These are phyloP conservation scores for Heterotis niloticus DNA, from an alignment of 2,113 vertebrate species.

Conservation along the genomic window DNA sequence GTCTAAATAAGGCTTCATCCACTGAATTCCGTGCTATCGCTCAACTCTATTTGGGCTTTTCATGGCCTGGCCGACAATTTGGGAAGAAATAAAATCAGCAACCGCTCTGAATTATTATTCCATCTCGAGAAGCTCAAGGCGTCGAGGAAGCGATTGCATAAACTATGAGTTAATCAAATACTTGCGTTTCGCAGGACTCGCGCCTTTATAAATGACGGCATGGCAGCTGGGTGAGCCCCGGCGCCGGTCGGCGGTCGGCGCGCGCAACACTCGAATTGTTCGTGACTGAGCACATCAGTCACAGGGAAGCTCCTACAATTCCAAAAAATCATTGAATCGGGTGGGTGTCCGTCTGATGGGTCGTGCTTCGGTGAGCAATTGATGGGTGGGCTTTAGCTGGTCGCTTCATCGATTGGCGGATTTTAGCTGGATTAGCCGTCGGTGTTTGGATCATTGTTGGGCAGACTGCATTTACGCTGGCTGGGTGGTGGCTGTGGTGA, in stretches of 20 bases:
- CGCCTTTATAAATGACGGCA: not conserved
- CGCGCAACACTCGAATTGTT: not conserved
- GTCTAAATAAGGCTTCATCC: not conserved
- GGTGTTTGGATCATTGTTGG: not conserved
- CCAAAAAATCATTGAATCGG: not conserved
- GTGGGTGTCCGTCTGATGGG: not conserved
- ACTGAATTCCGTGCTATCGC: not conserved
- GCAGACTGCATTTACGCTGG: not conserved
- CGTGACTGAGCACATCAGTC: not conserved
- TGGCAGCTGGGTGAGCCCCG: not conserved
- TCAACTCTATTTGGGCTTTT: not conserved
- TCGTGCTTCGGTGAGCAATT: not conserved
- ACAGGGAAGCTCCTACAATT: not conserved
- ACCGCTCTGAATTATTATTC: not conserved
- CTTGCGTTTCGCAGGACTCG: not conserved
- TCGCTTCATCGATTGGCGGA: not conserved
- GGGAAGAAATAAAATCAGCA: constrained; percentile 1
- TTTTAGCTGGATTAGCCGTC: not conserved
- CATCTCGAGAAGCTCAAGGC: not conserved
- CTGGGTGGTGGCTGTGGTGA: not conserved
- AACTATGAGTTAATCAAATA: not conserved
- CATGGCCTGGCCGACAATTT: not conserved
- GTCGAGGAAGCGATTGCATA: not conserved
- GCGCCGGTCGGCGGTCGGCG: not conserved
- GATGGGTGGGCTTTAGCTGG: constrained; percentile 1